Evolutionary conservation across 2,797 vertebrate genomes (phyloP), one percentile per base, ranked within the genome.

Genomic region (Aldrovandia affinis): DNA sequence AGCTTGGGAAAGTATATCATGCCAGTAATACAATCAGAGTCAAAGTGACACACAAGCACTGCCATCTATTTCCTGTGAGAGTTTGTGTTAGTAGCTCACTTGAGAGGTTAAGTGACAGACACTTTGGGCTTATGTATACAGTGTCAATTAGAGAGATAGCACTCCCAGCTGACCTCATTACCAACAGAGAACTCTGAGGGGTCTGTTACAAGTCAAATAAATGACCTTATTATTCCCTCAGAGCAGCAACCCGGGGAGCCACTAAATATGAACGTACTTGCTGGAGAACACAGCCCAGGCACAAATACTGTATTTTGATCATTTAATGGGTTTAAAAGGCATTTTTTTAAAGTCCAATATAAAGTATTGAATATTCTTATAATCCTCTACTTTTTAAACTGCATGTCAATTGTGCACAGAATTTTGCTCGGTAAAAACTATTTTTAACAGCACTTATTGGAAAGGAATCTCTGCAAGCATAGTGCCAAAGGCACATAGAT

Each of bases 171-270:
- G 84, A 85, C 84, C 79, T 85, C 83, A 86, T 84, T 73, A 81
- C 65, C 78, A n/a, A 30, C 36, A 79, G 33, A 68, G 36, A 63
- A 80, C 81, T 68, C 85, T 81, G 63, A 81, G 84, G 84, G 84
- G 81, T 83, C 77, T 78, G 79, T 85, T 85, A 84, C 88, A 87
- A 86, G 85, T 84, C 39, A 77, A 80, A 84, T 65, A 82, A 86
- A 86, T 90, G 88, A 88, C 90, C 89, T 91, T 89, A 91, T 88
- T 89, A 88, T 75, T 80, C 83, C 87, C 83, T 88, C 85, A 80
- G 86, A 87, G 73, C 83, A 65, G 84, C 80, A 87, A 63, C 80
- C 78, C 83, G 61, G 82, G 84, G 63, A 83, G 79, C 82, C 78
- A 84, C 83, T 89, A 86, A 91, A 90, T 90, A 91, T 91, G 89